Conservation (phyloP, 1,140 invertebrate species). For the Holotrichia oblita region DNA sequence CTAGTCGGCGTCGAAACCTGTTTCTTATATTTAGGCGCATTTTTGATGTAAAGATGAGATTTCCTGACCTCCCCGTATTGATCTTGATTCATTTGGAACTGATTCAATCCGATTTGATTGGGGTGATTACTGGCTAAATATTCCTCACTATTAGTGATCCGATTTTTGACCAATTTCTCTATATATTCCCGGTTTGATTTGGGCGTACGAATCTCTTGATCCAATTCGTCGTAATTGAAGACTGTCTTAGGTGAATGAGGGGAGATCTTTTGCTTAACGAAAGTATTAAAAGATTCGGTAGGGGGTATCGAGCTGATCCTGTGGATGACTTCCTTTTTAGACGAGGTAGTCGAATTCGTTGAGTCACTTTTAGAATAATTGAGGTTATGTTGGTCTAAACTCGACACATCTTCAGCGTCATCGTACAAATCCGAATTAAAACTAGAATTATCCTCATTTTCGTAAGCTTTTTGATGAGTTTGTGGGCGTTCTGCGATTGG, state of each 20-base stretch:
- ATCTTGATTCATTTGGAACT: not conserved
- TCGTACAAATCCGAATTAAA: slow-evolving; percentile 14
- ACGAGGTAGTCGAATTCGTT: not conserved
- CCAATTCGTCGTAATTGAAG: not conserved
- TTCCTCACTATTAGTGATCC: not conserved
- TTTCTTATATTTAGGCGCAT: slow-evolving; percentile 13
- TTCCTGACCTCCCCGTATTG: not conserved
- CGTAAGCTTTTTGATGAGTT: not conserved
- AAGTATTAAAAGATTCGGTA: slow-evolving; percentile 27
- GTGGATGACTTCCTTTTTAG: slow-evolving; percentile 26
- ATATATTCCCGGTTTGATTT: slow-evolving; percentile 8
- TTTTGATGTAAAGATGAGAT: slow-evolving; percentile 1
- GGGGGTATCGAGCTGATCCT: slow-evolving; percentile 27
- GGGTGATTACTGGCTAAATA: too few species aligned
- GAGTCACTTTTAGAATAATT: not conserved
- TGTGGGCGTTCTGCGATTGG: not conserved
- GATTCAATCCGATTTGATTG: not conserved
- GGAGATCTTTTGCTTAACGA: not conserved
- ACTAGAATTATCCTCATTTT: slow-evolving; percentile 16
- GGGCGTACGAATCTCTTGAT: not conserved
- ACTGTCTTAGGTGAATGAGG: not conserved
- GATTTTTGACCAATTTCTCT: not conserved
- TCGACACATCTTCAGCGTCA: not conserved
- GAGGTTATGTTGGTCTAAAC: not conserved
- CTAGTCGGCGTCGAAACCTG: not conserved